These are phyloP conservation scores for Alexandromys fortis DNA, from an alignment of 2,113 vertebrate species.

Conservation along the genomic window DNA sequence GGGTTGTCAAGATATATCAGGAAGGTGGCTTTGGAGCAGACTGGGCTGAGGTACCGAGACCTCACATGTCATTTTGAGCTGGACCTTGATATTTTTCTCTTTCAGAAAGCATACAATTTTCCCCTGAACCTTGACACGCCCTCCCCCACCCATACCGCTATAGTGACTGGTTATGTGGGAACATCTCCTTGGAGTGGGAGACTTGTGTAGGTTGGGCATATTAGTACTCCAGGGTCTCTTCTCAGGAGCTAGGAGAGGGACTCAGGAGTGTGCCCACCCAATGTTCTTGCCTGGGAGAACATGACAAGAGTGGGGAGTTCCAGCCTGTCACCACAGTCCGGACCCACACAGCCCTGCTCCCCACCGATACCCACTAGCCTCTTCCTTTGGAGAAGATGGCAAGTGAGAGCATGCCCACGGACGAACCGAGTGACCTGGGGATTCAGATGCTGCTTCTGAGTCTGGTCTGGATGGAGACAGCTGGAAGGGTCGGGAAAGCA, in stretches of 20 bases:
- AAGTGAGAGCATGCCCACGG: too few species aligned
- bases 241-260: background rate
- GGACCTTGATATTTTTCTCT: background rate
- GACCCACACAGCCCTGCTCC: background rate
- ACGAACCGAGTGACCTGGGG: background rate
- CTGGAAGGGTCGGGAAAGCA: background rate
- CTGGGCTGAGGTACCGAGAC: background rate
- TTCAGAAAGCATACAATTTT: background rate
- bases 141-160: background rate
- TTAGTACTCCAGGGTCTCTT: background rate
- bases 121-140: background rate
- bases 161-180: background rate
- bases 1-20: background rate
- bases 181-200: background rate
- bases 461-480: background rate
- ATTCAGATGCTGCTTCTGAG: background rate
- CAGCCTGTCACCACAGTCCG: background rate
- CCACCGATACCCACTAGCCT: rapidly evolving
- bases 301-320: background rate
- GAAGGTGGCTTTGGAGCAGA: background rate
- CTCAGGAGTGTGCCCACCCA: background rate
- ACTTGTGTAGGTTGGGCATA: background rate
- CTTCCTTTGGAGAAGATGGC: background rate
- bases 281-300: background rate
- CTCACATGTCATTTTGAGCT: background rate